phyloP scores from a whole-genome alignment of 2,888 invertebrate species.

The Mayetiola destructor region DNA sequence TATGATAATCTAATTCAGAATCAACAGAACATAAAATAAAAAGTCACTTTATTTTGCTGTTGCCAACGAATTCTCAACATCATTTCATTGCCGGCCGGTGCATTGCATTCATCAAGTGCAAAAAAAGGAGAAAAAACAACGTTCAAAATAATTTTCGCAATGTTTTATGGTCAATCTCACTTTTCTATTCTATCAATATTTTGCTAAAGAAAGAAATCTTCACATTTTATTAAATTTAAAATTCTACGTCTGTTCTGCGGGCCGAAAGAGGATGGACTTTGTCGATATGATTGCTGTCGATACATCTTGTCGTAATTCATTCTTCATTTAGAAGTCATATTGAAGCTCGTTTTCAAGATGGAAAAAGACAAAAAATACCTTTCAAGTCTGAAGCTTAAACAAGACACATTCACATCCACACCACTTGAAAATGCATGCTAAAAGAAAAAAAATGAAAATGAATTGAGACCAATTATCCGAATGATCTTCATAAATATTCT shows the following conservation, averaged over 20 bases:
- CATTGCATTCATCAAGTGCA: slow-evolving; percentile 2
- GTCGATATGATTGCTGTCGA: not conserved
- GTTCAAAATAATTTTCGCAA: not conserved
- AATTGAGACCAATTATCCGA: slow-evolving; percentile 9
- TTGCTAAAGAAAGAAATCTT: not conserved
- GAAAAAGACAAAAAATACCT: too few species aligned
- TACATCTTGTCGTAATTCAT: not conserved
- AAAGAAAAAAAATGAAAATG: not conserved
- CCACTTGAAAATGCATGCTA: not conserved
- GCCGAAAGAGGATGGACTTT: too few species aligned
- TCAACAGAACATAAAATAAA: not conserved
- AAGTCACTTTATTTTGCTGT: not conserved
- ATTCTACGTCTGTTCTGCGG: not conserved
- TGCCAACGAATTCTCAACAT: too few species aligned
- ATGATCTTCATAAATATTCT: slow-evolving; percentile 10
- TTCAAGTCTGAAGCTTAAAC: too few species aligned
- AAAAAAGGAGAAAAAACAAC: not conserved
- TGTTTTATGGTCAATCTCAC: slow-evolving; percentile 7
- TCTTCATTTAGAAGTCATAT: too few species aligned
- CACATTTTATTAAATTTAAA: not conserved
- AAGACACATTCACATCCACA: too few species aligned
- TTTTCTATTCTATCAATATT: not conserved
- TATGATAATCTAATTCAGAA: too few species aligned
- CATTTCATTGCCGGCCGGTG: not conserved
- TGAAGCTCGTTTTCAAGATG: too few species aligned